Conservation (phyloP, 2,797 vertebrate genomes). For the Microctenopoma stevenorrisi region DNA sequence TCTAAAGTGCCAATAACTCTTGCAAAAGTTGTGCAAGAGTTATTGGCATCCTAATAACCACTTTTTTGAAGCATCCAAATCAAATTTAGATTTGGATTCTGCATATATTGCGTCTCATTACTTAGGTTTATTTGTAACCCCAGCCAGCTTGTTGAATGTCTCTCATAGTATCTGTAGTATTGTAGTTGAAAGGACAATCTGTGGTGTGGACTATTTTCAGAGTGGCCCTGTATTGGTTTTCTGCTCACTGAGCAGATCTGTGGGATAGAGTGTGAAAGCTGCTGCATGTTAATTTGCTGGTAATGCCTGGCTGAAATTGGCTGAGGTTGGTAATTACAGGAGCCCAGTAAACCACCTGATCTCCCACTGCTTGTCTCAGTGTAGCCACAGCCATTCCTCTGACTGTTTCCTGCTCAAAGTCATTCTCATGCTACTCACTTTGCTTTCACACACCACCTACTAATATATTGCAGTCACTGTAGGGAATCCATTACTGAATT, state of each 20-base stretch:
- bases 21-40: neutral
- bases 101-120: neutral
- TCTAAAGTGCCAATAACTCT: neutral
- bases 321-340: slow-evolving; percentile 82
- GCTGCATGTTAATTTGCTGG: slow-evolving; percentile 79
- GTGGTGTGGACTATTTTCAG: slow-evolving; percentile 66
- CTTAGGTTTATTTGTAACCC: slow-evolving; percentile 2
- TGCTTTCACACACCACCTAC: neutral
- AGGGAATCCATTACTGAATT: slow-evolving; percentile 17
- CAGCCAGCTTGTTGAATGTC: slow-evolving; percentile 29
- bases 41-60: neutral
- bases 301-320: slow-evolving; percentile 81
- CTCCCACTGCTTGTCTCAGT: slow-evolving; percentile 55
- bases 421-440: slow-evolving; percentile 8
- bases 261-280: slow-evolving; percentile 74
- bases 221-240: slow-evolving; percentile 71
- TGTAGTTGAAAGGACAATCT: slow-evolving; percentile 53
- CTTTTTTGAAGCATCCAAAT: too few relatives aligned
- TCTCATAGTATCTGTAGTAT: slow-evolving; percentile 30
- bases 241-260: slow-evolving; percentile 77
- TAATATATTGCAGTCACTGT: slow-evolving; percentile 1
- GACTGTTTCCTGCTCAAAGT: slow-evolving; percentile 23
- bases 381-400: slow-evolving; percentile 42
- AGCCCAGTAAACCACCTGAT: slow-evolving; percentile 80
- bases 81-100: neutral